A percentile compares a stretch with the other conserved stretches of the same genome.
Evolutionary conservation across 2,113 vertebrate genomes (phyloP).

Genomic region (Sorex fumeus): DNA sequence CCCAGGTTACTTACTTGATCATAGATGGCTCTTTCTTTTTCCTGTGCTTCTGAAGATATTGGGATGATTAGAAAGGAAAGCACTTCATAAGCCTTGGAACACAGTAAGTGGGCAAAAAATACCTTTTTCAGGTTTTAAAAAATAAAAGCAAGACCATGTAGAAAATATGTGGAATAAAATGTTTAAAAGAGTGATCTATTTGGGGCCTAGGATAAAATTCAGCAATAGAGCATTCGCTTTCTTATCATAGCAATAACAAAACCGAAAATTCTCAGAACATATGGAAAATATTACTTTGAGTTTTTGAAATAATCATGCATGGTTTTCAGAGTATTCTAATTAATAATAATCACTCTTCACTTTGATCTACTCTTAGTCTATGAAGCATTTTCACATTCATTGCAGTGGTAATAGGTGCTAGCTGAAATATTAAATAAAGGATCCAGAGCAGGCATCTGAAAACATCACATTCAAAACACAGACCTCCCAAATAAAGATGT

Average conservation of each 20-base stretch:
- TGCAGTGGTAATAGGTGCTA: not conserved
- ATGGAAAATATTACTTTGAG: not conserved
- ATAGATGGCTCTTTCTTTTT: not conserved
- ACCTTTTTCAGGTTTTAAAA: slow-evolving; percentile 21
- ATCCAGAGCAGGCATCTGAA: not conserved
- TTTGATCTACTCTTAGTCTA: not conserved
- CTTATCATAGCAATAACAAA: not conserved
- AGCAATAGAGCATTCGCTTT: not conserved
- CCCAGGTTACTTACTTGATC: not conserved
- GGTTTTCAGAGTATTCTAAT: not conserved
- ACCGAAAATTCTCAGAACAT: not conserved
- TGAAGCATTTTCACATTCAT: accelerated
- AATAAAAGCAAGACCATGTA: not conserved
- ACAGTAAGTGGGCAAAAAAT: not conserved
- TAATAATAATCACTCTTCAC: not conserved
- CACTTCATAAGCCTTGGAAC: not conserved
- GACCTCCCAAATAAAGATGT: not conserved
- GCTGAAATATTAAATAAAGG: not conserved
- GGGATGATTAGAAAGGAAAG: not conserved
- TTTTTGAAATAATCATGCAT: not conserved
- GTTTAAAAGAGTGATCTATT: too few relatives aligned
- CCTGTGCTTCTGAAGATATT: not conserved
- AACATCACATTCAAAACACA: not conserved
- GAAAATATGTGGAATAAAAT: not conserved
- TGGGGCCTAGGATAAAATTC: too few relatives aligned